Evolutionary conservation across 1,140 invertebrate genomes (phyloP).

Genomic region (Melanaphis sacchari): DNA sequence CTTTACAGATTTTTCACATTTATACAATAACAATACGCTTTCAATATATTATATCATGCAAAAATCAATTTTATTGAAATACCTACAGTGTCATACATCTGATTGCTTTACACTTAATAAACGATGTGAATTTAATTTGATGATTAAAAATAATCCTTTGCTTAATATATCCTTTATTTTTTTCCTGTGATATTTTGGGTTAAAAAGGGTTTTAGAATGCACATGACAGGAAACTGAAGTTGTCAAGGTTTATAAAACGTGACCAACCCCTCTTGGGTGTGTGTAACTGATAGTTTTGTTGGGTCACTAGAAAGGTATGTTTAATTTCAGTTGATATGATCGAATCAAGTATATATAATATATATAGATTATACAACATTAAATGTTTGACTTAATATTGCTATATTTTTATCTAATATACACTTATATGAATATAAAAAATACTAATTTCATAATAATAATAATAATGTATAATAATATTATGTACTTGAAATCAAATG

Average conservation of each 20-base stretch:
- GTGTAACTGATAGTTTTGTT: slow-evolving; percentile 24
- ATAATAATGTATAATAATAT: not conserved
- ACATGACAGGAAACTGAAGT: slow-evolving; percentile 10
- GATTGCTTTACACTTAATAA: not conserved
- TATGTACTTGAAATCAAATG: not conserved
- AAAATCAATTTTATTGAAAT: not conserved
- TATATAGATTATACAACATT: not conserved
- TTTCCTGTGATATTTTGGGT: not conserved
- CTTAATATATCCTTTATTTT: slow-evolving; percentile 1
- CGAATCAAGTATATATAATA: not conserved
- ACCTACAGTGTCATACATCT: not conserved
- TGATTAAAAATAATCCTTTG: not conserved
- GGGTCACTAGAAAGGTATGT: not conserved
- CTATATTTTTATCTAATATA: not conserved
- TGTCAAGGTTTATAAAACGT: slow-evolving; percentile 21
- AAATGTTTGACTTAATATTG: not conserved
- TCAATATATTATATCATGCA: not conserved
- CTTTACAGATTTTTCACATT: not conserved
- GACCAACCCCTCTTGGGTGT: not conserved
- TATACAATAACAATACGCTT: not conserved
- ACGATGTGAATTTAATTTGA: not conserved
- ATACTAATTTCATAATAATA: not conserved
- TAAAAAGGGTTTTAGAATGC: slow-evolving; percentile 34
- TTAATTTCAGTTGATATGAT: not conserved
- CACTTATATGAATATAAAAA: not conserved